A percentile compares a stretch with the other conserved stretches of the same genome.
Conservation (phyloP, 1,140 invertebrate species). For the Sycobia sp. region DNA sequence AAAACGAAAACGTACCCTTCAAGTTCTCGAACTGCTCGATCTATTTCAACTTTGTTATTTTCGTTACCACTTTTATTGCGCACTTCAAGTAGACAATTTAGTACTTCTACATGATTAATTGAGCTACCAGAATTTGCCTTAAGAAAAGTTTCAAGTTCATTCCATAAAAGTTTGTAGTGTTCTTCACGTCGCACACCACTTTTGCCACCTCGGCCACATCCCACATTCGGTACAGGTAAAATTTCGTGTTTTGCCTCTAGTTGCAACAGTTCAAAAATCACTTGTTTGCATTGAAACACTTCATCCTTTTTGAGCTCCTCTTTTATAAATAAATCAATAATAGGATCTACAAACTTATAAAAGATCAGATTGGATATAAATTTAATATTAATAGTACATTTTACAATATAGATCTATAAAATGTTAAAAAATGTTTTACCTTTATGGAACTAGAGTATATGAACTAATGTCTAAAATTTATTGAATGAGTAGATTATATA, state of each 20-base stretch:
- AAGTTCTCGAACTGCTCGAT: constrained; percentile 66
- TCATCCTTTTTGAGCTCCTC: constrained; percentile 85
- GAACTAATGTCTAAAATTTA: too few relatives aligned
- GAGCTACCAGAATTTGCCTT: constrained; percentile 72
- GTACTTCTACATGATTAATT: constrained; percentile 74
- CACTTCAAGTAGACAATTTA: constrained; percentile 85
- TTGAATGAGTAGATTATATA: too few relatives aligned
- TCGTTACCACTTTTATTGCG: constrained; percentile 68
- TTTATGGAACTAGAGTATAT: too few relatives aligned
- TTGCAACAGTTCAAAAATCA: constrained; percentile 80
- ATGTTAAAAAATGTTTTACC: too few relatives aligned
- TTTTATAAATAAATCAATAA: constrained; percentile 80
- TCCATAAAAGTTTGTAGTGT: constrained; percentile 88
- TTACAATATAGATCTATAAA: too few relatives aligned
- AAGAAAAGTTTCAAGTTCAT: constrained; percentile 84
- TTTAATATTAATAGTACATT: too few relatives aligned
- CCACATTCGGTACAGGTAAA: constrained; percentile 70
- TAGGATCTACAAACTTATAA: constrained; percentile 71
- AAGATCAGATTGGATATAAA: too few relatives aligned
- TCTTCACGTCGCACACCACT: constrained; percentile 76
- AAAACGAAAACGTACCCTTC: constrained; percentile 57
- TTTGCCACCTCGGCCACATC: constrained; percentile 64
- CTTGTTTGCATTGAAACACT: constrained; percentile 84
- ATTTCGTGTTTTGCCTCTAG: constrained; percentile 85
- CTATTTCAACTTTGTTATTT: constrained; percentile 66